Percentiles rank a stretch among this genome's conserved stretches.
Conservation (phyloP, 2,888 invertebrate genomes). For the Lasioglossum marginatum region DNA sequence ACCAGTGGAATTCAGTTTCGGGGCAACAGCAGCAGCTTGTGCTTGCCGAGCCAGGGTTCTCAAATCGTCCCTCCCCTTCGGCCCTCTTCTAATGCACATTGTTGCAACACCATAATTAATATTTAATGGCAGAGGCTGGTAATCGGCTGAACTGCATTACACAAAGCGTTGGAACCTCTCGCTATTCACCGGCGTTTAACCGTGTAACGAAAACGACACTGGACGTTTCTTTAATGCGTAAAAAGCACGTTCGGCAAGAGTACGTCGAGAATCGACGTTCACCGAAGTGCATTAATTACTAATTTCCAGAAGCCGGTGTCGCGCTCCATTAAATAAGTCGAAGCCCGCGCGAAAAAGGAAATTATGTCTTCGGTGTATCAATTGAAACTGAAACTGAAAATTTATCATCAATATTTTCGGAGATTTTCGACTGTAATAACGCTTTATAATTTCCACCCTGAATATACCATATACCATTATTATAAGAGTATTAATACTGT, state of each 20-base stretch:
- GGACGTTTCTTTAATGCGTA: conserved; percentile 55
- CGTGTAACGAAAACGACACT: conserved; percentile 17
- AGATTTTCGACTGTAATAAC: too few species aligned
- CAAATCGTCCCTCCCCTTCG: conserved; percentile 15
- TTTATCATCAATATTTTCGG: too few species aligned
- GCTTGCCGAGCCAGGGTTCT: conserved; percentile 16
- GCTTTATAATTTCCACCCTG: too few species aligned
- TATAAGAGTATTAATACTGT: too few species aligned
- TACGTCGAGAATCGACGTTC: conserved; percentile 24
- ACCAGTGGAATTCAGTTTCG: conserved; percentile 38
- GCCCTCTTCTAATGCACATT: conserved; percentile 37
- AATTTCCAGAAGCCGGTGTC: conserved; percentile 16
- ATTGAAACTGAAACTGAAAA: too few species aligned
- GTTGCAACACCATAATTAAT: conserved; percentile 66
- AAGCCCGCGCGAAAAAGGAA: not conserved
- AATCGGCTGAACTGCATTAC: conserved; percentile 71
- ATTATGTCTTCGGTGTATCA: not conserved
- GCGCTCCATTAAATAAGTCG: not conserved
- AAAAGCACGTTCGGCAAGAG: conserved; percentile 25
- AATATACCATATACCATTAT: too few species aligned
- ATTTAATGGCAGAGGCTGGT: conserved; percentile 66
- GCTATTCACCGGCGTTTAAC: conserved; percentile 40
- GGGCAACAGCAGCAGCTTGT: not conserved
- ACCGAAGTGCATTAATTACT: conserved; percentile 26
- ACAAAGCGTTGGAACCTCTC: conserved; percentile 49